Evolutionary conservation across 2,888 invertebrate species (phyloP).

Genomic region (Stratiomys singularior): DNA sequence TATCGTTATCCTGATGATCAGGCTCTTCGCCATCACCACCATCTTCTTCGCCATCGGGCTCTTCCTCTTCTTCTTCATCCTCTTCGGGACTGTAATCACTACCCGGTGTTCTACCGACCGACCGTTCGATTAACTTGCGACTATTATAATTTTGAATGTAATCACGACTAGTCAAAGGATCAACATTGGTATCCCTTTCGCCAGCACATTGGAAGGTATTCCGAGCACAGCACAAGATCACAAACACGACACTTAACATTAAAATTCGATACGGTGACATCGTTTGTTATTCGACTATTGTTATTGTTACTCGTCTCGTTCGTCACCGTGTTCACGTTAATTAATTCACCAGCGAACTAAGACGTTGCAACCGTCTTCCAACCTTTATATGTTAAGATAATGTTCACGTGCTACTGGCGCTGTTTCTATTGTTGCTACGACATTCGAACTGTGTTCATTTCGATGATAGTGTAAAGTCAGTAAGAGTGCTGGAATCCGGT

Average conservation of each 20-base stretch:
- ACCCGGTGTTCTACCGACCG: background rate
- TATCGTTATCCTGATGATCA: background rate
- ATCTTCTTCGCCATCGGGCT: background rate
- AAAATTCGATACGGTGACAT: conserved; percentile 20
- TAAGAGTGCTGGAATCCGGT: conserved; percentile 30
- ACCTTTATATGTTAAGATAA: conserved; percentile 18
- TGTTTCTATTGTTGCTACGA: no score
- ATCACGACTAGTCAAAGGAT: background rate
- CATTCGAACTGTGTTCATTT: background rate
- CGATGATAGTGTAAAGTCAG: background rate
- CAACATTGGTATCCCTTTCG: background rate
- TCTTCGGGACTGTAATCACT: conserved; percentile 3
- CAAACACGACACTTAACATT: conserved; percentile 34
- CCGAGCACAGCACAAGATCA: conserved; percentile 29
- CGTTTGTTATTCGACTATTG: background rate
- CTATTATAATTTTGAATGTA: background rate
- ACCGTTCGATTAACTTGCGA: background rate
- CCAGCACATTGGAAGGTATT: conserved; percentile 13
- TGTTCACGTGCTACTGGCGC: background rate
- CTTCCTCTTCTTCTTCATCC: background rate
- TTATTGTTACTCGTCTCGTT: background rate
- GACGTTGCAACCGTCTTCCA: conserved; percentile 1
- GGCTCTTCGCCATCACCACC: background rate
- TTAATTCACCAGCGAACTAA: conserved; percentile 24
- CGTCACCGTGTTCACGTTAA: conserved; percentile 7